Conservation (phyloP, 2,113 vertebrate species). For the Sapajus apella region DNA sequence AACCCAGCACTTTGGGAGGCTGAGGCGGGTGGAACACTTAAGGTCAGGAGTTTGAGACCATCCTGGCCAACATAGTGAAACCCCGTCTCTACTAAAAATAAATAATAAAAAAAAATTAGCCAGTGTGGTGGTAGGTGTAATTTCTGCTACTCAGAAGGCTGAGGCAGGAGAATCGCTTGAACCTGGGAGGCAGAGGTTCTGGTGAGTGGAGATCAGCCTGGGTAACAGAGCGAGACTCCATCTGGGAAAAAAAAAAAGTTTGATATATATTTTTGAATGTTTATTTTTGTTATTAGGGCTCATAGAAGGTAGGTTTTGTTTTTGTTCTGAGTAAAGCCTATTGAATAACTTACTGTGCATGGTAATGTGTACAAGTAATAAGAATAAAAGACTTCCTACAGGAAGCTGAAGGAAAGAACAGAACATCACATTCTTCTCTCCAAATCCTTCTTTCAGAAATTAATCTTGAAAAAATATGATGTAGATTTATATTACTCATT, state of each 20-base stretch:
- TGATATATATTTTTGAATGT: neutral
- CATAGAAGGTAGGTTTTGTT: neutral
- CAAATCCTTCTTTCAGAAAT: slow-evolving; percentile 13
- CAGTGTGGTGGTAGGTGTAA: no score
- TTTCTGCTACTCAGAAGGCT: no score
- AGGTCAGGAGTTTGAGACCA: no score
- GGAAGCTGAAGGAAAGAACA: neutral
- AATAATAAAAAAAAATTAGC: no score
- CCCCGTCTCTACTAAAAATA: no score
- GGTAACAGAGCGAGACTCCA: no score
- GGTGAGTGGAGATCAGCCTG: no score
- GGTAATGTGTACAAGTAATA: neutral
- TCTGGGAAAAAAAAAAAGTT: neutral
- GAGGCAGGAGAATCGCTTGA: no score
- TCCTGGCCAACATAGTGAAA: no score
- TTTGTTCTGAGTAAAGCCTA: neutral
- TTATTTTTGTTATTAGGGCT: neutral
- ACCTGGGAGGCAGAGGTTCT: no score
- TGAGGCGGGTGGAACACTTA: no score
- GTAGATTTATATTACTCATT: neutral
- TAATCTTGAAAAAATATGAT: neutral
- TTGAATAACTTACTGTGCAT: neutral
- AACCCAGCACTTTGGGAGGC: no score
- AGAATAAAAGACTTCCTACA: neutral
- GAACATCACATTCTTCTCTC: neutral